Evolutionary conservation across 2,797 vertebrate genomes (phyloP), one percentile per base, ranked within the genome.

Genomic region (Margarornis squamiger): DNA sequence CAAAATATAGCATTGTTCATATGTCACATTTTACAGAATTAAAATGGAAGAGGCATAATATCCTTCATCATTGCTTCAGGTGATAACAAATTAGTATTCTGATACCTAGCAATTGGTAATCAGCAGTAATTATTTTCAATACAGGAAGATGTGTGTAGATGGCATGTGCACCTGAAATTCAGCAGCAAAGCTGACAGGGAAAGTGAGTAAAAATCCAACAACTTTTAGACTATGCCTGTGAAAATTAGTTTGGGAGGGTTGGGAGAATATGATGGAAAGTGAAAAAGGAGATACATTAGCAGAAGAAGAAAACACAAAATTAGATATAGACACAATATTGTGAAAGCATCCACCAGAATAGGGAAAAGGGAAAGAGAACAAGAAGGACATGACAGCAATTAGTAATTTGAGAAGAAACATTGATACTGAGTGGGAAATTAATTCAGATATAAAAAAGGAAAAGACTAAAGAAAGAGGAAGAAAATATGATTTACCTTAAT

Each of bases 81-180:
- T 72, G 43, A 46, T 32, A 77, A 20, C 18, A 83, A 82, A 70
- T 94, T 39, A 79, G 27, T 66, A 67, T 83, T 92, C 61, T 45
- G n/a, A 82, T 68, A 75, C 24, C 32, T 78, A 30, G 54, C 32
- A 61, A 54, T 46, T 46, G 12, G n/a, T 58, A 94, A 93, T 88
- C 55, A 84, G 17, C 19, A 38, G 52, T 24, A 86, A 93, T 73
- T 91, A 85, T 57, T 86, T 90, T 90, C 62, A 78, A 90, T 93
- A 75, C 45, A 86, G 52, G 12, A 81, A 77, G 49, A 52, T 83
- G 67, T 9, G 10, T 30, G 38, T 74, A 49, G 38, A 81, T 67
- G 49, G 21, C 43, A 27, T n/a, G 6, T 65, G 45, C 16, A 71
- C 11, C 14, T 74, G 36, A 92, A 91, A 66, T 71, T 79, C 30